Evolutionary conservation across 2,888 invertebrate genomes (phyloP).

Genomic region (Drosophila infuscata): DNA sequence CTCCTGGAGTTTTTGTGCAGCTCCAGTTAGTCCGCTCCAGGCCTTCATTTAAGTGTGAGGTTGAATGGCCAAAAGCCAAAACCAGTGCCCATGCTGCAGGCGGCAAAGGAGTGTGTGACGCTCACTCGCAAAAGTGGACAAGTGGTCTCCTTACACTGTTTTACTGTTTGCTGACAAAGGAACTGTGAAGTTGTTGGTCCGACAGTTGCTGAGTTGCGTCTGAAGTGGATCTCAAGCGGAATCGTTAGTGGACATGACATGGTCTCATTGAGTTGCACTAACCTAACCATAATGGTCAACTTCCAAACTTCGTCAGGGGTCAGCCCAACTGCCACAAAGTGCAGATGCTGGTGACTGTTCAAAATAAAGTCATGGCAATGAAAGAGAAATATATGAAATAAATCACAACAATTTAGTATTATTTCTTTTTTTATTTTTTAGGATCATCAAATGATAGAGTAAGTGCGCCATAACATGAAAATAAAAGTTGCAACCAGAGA

Average conservation of each 20-base stretch:
- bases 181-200: slow-evolving; percentile 69
- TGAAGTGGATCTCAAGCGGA: slow-evolving; percentile 42
- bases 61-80: slow-evolving; percentile 38
- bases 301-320: background rate
- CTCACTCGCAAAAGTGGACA: background rate
- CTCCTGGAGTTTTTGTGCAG: slow-evolving; percentile 22
- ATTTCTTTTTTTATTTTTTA: background rate
- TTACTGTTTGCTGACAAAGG: slow-evolving; percentile 75
- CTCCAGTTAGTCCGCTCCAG: slow-evolving; percentile 2
- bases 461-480: slow-evolving; percentile 4
- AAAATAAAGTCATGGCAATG: background rate
- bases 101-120: slow-evolving; percentile 1
- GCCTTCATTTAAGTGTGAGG: slow-evolving; percentile 39
- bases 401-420: background rate
- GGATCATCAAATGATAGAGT: slow-evolving; percentile 1
- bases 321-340: background rate
- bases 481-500: slow-evolving; percentile 23
- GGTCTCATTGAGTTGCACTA: slow-evolving; percentile 32
- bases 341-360: background rate
- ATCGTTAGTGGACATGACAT: slow-evolving; percentile 50
- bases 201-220: slow-evolving; percentile 70
- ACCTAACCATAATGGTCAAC: slow-evolving; percentile 9
- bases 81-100: slow-evolving; percentile 60
- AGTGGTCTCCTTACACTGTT: slow-evolving; percentile 52
- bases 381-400: background rate